These are phyloP conservation scores for Sinopyrophorus schimmeli DNA, from an alignment of 2,888 invertebrate species.

Conservation along the genomic window DNA sequence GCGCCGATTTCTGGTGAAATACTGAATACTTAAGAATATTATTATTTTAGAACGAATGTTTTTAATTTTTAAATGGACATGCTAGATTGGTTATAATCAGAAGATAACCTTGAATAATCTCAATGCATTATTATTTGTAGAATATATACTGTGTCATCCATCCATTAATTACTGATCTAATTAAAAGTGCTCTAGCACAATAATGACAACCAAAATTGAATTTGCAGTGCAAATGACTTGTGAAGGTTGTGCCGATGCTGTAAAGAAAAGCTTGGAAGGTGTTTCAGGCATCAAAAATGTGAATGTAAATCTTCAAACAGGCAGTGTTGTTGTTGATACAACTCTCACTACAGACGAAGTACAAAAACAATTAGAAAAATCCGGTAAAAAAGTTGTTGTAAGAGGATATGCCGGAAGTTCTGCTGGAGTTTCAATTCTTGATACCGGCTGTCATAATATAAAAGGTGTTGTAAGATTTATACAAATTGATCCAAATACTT, in stretches of 20 bases:
- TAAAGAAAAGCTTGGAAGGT: constrained; percentile 55
- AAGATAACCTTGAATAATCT: no score
- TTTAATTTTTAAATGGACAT: no score
- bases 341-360: constrained; percentile 63
- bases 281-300: constrained; percentile 57
- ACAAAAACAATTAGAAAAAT: constrained; percentile 57
- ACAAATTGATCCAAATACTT: constrained; percentile 61
- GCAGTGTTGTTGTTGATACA: constrained; percentile 72
- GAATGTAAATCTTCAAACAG: constrained; percentile 61
- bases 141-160: no score
- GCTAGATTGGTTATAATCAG: no score
- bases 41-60: no score
- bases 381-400: constrained; percentile 75
- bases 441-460: constrained; percentile 53
- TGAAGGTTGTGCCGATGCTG: constrained; percentile 58
- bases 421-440: constrained; percentile 77
- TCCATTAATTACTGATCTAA: neutral
- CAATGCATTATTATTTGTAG: no score
- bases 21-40: no score
- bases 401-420: constrained; percentile 76
- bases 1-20: no score
- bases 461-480: constrained; percentile 80
- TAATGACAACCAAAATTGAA: constrained; percentile 60
- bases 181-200: no score
- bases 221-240: constrained; percentile 69